Base-by-base conservation (phyloP, 2,797 vertebrate genomes). In the Lepidocolaptes lacrymiger region DNA sequence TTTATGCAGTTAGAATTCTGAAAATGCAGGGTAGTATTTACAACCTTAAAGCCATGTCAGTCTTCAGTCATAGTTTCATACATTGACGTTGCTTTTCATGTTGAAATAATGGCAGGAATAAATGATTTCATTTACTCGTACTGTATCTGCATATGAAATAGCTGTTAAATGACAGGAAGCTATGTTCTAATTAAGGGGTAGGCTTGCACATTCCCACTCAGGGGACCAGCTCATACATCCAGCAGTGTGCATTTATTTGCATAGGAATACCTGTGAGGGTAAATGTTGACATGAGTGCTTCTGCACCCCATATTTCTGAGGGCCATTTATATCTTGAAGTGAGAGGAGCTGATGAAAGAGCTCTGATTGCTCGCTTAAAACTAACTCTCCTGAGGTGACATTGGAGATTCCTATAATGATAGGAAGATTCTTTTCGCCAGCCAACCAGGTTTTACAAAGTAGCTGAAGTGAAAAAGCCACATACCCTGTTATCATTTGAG, bases 41-140 rank as follows among this genome's bases (percentile, higher is more conserved):
- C 83, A 94, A 30, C 69, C 83, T 44, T 66, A 66, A 69, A 94
- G 66, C 55, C 30, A 43, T 63, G 82, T 89, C 93, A 91, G 24
- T 67, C 93, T 91, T 94, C 89, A 93, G 89, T 93, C 73, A 73
- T 5, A 39, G 46, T n/a, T 85, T 88, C 82, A 46, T 20, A 66
- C 58, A 72, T 43, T 83, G 94, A 74, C 89, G 18, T 85, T 87
- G 39, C 92, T 91, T 95, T 94, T 86, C 80, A 67, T 24, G 80
- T 63, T 24, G 67, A 76, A 89, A 93, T 92, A 91, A 95, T 92
- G 2, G 10, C 83, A 49, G 90, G 71, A 62, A 87, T 94, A 79
- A 95, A 41, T 78, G 77, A 74, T 94, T 89, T 76, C 69, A 71
- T 93, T 85, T 55, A 88, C 91, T 93, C 54, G 26, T 17, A 17